phyloP scores from a whole-genome alignment of 1,140 invertebrate genomes.

The Nixonia krombeini region DNA sequence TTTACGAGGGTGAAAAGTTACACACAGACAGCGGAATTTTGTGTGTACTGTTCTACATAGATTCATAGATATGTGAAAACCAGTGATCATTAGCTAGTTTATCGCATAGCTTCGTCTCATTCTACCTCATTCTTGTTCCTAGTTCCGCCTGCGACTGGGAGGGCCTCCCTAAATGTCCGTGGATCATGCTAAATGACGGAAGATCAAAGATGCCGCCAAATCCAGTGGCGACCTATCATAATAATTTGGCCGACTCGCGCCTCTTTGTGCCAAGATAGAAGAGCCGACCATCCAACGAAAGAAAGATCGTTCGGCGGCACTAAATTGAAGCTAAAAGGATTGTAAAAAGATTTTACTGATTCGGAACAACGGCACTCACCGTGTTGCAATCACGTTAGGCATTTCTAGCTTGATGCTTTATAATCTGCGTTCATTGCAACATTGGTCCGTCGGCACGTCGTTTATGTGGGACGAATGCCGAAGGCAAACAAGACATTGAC shows the following conservation, averaged over 20 bases:
- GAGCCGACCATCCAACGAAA: constrained; percentile 56
- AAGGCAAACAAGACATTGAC: constrained; percentile 28
- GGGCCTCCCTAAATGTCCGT: constrained; percentile 63
- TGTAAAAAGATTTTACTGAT: constrained; percentile 65
- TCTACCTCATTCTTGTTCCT: constrained; percentile 2
- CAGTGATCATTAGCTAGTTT: constrained; percentile 48
- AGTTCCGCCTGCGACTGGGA: constrained; percentile 10
- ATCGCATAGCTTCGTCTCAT: constrained; percentile 21
- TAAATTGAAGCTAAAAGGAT: constrained; percentile 64
- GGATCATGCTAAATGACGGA: constrained; percentile 70
- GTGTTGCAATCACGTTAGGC: constrained; percentile 54
- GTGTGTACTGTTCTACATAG: constrained; percentile 24
- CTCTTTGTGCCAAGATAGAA: constrained; percentile 70
- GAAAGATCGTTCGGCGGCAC: constrained; percentile 43
- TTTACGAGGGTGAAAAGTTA: no score
- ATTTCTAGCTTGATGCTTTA: constrained; percentile 45
- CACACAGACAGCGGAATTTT: no score
- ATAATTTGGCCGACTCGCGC: constrained; percentile 71
- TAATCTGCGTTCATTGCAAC: constrained; percentile 16
- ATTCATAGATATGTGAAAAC: constrained; percentile 45
- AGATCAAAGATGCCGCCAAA: constrained; percentile 71
- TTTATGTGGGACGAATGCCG: constrained; percentile 32
- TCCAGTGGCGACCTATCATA: constrained; percentile 72
- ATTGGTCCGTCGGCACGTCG: constrained; percentile 39
- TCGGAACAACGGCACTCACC: constrained; percentile 49